Percentiles rank a stretch among this genome's conserved stretches.
phyloP scores from a whole-genome alignment of 1,140 invertebrate species.

The Caerostris darwini region DNA sequence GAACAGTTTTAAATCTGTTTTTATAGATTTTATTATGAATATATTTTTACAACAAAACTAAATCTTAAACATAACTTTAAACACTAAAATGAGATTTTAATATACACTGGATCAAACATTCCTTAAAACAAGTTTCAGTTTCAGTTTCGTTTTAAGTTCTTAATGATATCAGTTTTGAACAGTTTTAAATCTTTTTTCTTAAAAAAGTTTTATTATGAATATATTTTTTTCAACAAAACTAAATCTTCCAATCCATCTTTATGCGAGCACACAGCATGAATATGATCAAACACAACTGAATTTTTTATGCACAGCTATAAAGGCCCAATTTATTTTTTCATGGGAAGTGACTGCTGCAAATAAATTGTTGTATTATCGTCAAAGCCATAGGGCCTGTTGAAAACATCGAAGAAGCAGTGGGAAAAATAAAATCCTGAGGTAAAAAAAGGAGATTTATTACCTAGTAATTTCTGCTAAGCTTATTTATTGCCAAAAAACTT shows the following conservation, averaged over 20 bases:
- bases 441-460: conserved; percentile 51
- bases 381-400: conserved; percentile 20
- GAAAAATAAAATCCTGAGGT: neutral
- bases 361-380: conserved; percentile 19
- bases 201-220: no score
- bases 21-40: no score
- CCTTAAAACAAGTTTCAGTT: no score
- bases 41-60: neutral
- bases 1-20: no score
- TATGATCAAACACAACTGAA: neutral
- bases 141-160: no score
- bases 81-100: no score
- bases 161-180: no score
- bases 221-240: neutral
- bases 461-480: conserved; percentile 47
- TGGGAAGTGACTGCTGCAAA: neutral
- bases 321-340: neutral
- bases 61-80: neutral
- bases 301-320: conserved; percentile 3
- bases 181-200: no score
- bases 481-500: conserved; percentile 51
- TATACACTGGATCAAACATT: no score
- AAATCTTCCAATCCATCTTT: neutral
- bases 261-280: neutral
- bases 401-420: neutral